Conservation (phyloP, 2,888 invertebrate species). For the Pyrgus malvae region DNA sequence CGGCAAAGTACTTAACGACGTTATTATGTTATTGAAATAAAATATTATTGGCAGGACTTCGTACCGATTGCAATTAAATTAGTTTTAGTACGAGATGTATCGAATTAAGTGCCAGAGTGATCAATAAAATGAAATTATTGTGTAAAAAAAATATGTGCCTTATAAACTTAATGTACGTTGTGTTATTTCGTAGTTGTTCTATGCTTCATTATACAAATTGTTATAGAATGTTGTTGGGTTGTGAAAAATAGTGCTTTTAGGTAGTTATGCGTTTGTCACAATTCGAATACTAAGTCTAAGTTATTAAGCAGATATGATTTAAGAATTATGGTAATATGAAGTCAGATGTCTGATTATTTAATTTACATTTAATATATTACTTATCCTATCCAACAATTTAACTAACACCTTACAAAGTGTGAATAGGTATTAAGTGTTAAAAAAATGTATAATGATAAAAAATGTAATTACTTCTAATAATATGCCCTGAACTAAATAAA, state of each 20-base stretch:
- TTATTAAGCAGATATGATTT: slow-evolving; percentile 31
- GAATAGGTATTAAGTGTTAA: too few relatives aligned
- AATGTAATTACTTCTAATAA: too few relatives aligned
- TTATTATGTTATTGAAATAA: too few relatives aligned
- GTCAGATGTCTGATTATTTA: too few relatives aligned
- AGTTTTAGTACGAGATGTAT: slow-evolving; percentile 13
- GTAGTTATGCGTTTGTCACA: slow-evolving; percentile 42
- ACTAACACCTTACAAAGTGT: too few relatives aligned
- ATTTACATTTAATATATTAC: too few relatives aligned
- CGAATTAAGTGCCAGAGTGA: slow-evolving; percentile 28
- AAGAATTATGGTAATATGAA: too few relatives aligned
- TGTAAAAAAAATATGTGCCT: slow-evolving; percentile 41
- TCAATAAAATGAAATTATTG: slow-evolving; percentile 28
- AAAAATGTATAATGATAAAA: too few relatives aligned
- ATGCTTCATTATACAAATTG: slow-evolving; percentile 14
- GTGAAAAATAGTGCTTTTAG: slow-evolving; percentile 44
- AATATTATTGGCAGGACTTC: slow-evolving; percentile 17
- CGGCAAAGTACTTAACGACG: too few relatives aligned
- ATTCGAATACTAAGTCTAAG: slow-evolving; percentile 45
- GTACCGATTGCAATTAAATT: slow-evolving; percentile 26
- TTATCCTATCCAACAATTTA: too few relatives aligned
- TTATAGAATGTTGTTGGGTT: slow-evolving; percentile 49
- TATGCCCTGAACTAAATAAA: too few relatives aligned
- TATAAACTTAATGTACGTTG: slow-evolving; percentile 31
- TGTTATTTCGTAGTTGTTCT: slow-evolving; percentile 26